Conservation (phyloP, 2,113 vertebrate species). For the Gymnobelideus leadbeateri region DNA sequence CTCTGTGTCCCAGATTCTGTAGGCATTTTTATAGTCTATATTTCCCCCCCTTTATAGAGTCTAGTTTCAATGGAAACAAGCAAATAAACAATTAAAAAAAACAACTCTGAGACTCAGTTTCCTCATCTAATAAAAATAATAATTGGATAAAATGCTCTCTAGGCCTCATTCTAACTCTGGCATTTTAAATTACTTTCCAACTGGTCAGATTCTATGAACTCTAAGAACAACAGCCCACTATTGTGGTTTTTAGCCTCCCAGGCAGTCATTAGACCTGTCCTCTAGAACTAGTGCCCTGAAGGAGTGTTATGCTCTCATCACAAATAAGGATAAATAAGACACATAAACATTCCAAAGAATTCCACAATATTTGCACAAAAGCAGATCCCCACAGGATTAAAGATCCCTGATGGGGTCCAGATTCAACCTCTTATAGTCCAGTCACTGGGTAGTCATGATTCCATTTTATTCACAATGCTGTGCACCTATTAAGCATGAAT, state of each 20-base stretch:
- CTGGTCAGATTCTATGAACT: neutral
- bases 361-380: constrained; percentile 71
- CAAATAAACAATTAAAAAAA: neutral
- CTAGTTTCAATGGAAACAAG: neutral
- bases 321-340: neutral
- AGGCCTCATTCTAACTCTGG: neutral
- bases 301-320: neutral
- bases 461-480: neutral
- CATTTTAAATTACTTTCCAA: constrained; percentile 37
- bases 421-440: neutral
- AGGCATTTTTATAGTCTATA: neutral
- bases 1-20: neutral
- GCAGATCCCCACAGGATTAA: constrained; percentile 27
- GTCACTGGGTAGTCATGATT: constrained; percentile 26
- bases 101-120: neutral
- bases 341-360: neutral
- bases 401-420: neutral
- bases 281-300: neutral
- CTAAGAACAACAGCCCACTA: neutral
- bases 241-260: neutral
- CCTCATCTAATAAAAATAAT: constrained; percentile 24
- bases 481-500: neutral
- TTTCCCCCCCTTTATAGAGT: neutral
- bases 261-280: neutral
- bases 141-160: neutral